These are phyloP conservation scores for Cheilosia soror DNA, from an alignment of 2,888 invertebrate genomes.

Conservation along the genomic window DNA sequence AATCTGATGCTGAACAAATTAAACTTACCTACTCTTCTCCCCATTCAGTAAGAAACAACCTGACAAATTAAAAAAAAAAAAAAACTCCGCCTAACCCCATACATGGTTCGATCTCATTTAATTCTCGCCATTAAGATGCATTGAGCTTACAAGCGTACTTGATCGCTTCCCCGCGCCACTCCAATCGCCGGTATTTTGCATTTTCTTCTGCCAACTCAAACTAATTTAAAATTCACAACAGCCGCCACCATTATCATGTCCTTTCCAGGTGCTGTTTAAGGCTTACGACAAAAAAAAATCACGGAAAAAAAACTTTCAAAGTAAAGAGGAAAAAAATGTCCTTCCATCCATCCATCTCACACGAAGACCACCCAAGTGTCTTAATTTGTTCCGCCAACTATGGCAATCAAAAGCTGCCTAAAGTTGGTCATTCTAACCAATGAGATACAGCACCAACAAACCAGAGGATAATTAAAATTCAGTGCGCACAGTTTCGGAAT, in stretches of 20 bases:
- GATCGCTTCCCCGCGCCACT: conserved; percentile 9
- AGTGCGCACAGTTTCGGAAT: conserved; percentile 72
- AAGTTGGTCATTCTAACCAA: conserved; percentile 60
- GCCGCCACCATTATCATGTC: conserved; percentile 44
- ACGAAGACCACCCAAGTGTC: conserved; percentile 73
- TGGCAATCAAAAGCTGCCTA: conserved; percentile 65
- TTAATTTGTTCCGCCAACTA: conserved; percentile 75
- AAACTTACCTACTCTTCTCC: not conserved
- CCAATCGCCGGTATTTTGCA: conserved; percentile 55
- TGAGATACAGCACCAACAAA: conserved; percentile 44
- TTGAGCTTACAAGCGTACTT: conserved; percentile 11
- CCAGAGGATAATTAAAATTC: conserved; percentile 70
- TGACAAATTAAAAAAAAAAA: not conserved
- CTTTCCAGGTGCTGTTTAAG: conserved; percentile 60
- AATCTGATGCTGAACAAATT: conserved; percentile 7
- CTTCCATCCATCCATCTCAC: conserved; percentile 57
- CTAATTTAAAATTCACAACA: conserved; percentile 56
- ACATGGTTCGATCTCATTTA: conserved; percentile 49
- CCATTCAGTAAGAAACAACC: not conserved
- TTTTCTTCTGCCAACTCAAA: conserved; percentile 36
- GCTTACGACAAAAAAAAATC: conserved; percentile 7
- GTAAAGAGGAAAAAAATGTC: conserved; percentile 55
- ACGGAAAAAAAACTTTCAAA: conserved; percentile 63
- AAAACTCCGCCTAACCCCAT: conserved; percentile 41
- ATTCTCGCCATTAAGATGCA: conserved; percentile 48